Base-by-base conservation (phyloP, 2,888 invertebrate genomes). In the Luperina testacea region DNA sequence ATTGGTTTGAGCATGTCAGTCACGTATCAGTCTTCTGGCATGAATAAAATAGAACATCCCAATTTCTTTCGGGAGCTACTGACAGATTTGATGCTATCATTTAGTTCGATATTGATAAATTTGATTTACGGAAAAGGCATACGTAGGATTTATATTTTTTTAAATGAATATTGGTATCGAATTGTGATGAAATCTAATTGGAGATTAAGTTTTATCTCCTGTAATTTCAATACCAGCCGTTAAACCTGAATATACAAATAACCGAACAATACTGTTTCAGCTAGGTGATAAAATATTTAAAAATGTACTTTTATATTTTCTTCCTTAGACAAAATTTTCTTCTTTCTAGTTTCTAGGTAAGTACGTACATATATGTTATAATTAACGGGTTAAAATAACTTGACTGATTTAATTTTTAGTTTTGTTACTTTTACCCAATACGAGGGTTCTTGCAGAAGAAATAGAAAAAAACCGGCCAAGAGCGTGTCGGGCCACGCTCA, bases 21-120 rank as follows among this genome's bases (percentile, higher is more conserved):
- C 84, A 82, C 75, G 82, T 79, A 38, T 59, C 2, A n/a, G 73
- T 83, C 24, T 79, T 79, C 45, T 61, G 59, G 57, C 53, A 79
- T 80, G 74, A 82, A 84, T 75, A 74, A 82, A 67, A 75, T 69
- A 79, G 68, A 38, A 51, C n/a, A 17, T 15, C 45, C 17, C 80
- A 64, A 83, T 73, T 59, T 78, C 59, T 79, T 73, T 27, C 24
- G 15, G 63, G 59, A 59, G 61, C 32, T 79, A 45, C 59, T 64
- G 81, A 73, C 51, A 78, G 80, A 69, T 83, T 82, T 67, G n/a
- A 53, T 69, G 42, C 32, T 69, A 63, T 53, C 24, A 73, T 64
- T 61, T 53, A 42, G 32, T 63, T 45, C 5, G 27, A 32, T 79
- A 67, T 67, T 78, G 45, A 61, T 80, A 42, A 24, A 53, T 17